Evolutionary conservation across 2,888 invertebrate genomes (phyloP), one percentile per base, ranked within the genome.

Genomic region (Sphaeridia pumilis): DNA sequence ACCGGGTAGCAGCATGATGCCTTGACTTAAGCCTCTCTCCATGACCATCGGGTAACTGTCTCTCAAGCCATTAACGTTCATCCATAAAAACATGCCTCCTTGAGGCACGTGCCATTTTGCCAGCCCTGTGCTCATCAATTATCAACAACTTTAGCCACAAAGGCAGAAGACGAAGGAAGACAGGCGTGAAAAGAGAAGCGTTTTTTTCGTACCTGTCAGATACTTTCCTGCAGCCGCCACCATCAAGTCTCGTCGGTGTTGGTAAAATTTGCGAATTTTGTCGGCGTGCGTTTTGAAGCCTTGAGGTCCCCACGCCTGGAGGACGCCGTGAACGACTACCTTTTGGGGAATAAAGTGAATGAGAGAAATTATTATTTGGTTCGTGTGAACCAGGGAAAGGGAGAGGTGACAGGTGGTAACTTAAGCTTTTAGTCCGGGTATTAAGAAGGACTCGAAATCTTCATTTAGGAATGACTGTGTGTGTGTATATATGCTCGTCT

Each of bases 41-140:
- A 79, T 77, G 14, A 86, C 78, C 79, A 87, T 79, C 52, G 80
- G 77, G 69, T 80, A 80, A 1, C 84, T 82, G 67, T 87, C 84
- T 2, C 76, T 71, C 0, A 87, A 75, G 0, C 77, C 81, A 3
- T 71, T 72, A 0, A 85, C 78, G 64, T 78, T 77, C 46, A 85
- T 72, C 87, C 87, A 87, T 35, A 85, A 74, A 70, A 86, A 87
- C 75, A 87, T 80, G 0, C 87, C 87, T 2, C 82, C 85, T 3
- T 72, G 69, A 0, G 87, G 87, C 24, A 75, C 67, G 0, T 70
- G 67, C 78, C 83, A 85, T 53, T 80, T 79, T 2, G 78, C 80
- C 2, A 84, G 67, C 45, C 78, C 79, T 73, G 69, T 64, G 47
- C 20, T 25, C 3, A 14, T 10, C 34, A 34, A 10, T 14, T 14